These are phyloP conservation scores for honey bee (Apis mellifera) DNA, from an alignment of 1,140 invertebrate genomes.

Conservation along the genomic window Amel_HAv3.1 CM009940.2:7972501-7973000, in stretches of 20 bases:
- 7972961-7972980: conserved; percentile 55
- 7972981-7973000: conserved; percentile 58
- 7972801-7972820: conserved; percentile 9
- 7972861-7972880: neutral
- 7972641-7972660: too few species aligned
- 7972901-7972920: conserved; percentile 51
- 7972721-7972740: too few species aligned
- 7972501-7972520: conserved; percentile 47
- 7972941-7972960: conserved; percentile 42
- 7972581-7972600: too few species aligned
- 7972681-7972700: too few species aligned
- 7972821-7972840: neutral
- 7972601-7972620: too few species aligned
- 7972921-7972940: conserved; percentile 34
- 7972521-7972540: conserved; percentile 50
- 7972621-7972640: too few species aligned
- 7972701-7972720: too few species aligned
- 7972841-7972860: neutral
- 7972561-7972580: conserved; percentile 7
- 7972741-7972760: neutral
- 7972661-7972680: too few species aligned
- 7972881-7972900: neutral
- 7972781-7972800: neutral
- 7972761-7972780: neutral
- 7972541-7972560: conserved; percentile 49